Evolutionary conservation across 2,113 vertebrate species (phyloP).

Genomic region (Leptosomus discolor): DNA sequence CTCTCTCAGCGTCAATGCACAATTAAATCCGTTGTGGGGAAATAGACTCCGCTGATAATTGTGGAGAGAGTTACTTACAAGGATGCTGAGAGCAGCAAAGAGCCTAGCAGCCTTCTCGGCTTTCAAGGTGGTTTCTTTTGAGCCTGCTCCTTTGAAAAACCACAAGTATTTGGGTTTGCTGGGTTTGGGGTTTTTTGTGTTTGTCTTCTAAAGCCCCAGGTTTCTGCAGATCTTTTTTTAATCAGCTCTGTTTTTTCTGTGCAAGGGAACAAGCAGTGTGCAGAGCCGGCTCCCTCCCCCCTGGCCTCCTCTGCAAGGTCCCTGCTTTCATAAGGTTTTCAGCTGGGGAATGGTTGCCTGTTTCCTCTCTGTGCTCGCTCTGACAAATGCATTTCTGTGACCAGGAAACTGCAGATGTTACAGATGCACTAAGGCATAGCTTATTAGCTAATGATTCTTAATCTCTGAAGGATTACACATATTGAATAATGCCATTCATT

Average conservation of each 20-base stretch:
- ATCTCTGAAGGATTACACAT: slow-evolving; percentile 25
- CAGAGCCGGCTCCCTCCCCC: neutral
- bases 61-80: slow-evolving; percentile 1
- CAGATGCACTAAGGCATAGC: slow-evolving; percentile 22
- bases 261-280: neutral
- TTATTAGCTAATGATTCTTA: slow-evolving; percentile 50
- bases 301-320: neutral
- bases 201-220: neutral
- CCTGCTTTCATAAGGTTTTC: slow-evolving; percentile 43
- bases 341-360: slow-evolving; percentile 1
- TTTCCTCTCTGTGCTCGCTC: neutral
- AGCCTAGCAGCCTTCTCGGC: neutral
- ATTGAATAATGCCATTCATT: slow-evolving; percentile 41
- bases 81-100: neutral
- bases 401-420: slow-evolving; percentile 60
- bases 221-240: neutral
- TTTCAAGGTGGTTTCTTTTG: neutral
- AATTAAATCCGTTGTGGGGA: slow-evolving; percentile 32
- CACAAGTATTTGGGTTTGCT: neutral
- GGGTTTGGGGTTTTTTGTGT: neutral
- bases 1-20: slow-evolving; percentile 5
- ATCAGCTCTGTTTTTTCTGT: neutral
- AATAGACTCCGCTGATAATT: slow-evolving; percentile 1
- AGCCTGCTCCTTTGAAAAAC: neutral
- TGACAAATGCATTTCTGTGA: slow-evolving; percentile 58